Conservation (phyloP, 1,140 invertebrate species). For the Penaeus vannamei region DNA sequence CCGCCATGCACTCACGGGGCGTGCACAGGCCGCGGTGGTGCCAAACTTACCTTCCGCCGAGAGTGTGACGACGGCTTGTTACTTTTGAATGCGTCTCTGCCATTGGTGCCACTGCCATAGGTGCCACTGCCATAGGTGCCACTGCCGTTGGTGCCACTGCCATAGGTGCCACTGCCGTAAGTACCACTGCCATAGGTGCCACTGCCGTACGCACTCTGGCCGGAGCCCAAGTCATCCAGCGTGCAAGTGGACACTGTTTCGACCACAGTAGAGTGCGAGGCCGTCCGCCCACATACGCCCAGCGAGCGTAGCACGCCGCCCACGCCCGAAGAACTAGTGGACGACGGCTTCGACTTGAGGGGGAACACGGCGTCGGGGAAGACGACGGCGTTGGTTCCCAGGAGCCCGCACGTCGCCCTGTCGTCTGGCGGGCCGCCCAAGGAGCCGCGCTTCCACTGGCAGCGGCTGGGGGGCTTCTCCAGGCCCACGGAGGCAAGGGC, state of each 20-base stretch:
- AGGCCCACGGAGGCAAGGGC: background rate
- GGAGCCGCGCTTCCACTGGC: background rate
- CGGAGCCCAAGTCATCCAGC: slow-evolving; percentile 1
- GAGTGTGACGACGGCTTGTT: too few species aligned
- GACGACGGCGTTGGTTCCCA: slow-evolving; percentile 32
- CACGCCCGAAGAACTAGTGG: background rate
- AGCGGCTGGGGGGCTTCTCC: too few species aligned
- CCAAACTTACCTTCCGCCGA: too few species aligned
- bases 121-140: too few species aligned
- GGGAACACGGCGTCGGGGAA: slow-evolving; percentile 50
- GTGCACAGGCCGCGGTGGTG: too few species aligned
- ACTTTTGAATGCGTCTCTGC: too few species aligned
- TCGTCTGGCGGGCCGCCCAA: background rate
- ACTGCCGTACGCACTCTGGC: too few species aligned
- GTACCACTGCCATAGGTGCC: too few species aligned
- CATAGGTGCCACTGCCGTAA: too few species aligned
- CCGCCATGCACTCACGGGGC: too few species aligned
- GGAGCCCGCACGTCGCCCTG: background rate
- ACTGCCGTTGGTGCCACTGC: too few species aligned
- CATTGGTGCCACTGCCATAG: too few species aligned
- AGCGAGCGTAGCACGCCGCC: slow-evolving; percentile 48
- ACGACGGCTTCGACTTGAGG: background rate
- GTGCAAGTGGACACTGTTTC: slow-evolving; percentile 52
- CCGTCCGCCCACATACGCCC: slow-evolving; percentile 50
- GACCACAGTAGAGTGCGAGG: slow-evolving; percentile 40